phyloP scores from a whole-genome alignment of 2,113 vertebrate genomes.

The Mohoua ochrocephala region DNA sequence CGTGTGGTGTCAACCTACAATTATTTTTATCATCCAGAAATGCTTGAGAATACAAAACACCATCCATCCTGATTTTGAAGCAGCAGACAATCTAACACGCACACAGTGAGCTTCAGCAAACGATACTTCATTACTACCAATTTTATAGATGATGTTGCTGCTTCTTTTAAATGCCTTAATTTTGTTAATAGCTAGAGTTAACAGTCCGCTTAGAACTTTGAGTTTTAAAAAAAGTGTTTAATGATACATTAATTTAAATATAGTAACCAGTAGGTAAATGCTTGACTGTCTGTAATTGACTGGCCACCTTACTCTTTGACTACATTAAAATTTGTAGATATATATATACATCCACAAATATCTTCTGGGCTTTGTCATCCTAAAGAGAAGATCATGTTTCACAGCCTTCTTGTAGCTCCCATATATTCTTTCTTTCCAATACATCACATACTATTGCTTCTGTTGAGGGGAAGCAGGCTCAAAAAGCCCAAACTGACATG shows the following conservation, averaged over 20 bases:
- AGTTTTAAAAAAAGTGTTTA: not conserved
- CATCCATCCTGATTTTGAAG: conserved; percentile 6
- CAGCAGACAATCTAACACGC: not conserved
- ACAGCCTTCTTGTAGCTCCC: not conserved
- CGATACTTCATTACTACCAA: not conserved
- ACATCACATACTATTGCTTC: not conserved
- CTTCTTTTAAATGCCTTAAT: not conserved
- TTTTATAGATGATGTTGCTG: not conserved
- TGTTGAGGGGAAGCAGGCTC: not conserved
- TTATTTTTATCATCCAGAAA: conserved; percentile 20
- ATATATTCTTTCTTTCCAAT: not conserved
- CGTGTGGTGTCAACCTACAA: not conserved
- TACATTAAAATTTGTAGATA: not conserved
- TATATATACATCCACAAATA: not conserved
- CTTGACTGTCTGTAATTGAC: not conserved
- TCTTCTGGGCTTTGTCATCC: not conserved
- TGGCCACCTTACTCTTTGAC: not conserved
- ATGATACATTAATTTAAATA: not conserved
- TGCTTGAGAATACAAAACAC: not conserved
- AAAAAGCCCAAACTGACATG: not conserved
- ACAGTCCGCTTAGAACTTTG: not conserved
- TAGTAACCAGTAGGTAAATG: not conserved
- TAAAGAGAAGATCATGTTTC: not conserved
- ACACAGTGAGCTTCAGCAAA: not conserved
- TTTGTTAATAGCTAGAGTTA: not conserved